Conservation (phyloP, 2,113 vertebrate species). For the Arothron firmamentum region DNA sequence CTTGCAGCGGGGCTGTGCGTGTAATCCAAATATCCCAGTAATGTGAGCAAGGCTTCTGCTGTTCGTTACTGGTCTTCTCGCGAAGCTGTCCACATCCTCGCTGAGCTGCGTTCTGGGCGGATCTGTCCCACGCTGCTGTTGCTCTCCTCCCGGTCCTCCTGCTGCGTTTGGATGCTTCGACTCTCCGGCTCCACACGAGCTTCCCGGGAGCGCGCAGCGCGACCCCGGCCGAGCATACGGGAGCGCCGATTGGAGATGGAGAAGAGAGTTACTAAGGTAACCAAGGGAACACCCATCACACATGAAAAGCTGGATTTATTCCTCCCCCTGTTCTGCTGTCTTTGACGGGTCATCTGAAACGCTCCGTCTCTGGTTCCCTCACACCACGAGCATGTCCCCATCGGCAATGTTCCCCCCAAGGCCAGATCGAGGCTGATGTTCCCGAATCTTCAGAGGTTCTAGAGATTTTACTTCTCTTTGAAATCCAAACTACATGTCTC, state of each 20-base stretch:
- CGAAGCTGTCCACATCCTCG: constrained; percentile 55
- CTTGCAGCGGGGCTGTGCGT: constrained; percentile 42
- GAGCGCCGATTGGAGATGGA: constrained; percentile 69
- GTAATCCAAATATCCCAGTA: constrained; percentile 66
- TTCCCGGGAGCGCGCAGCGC: constrained; percentile 73
- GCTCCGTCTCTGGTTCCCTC: background rate
- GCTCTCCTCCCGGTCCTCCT: constrained; percentile 59
- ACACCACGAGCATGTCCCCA: background rate
- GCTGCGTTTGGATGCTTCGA: constrained; percentile 63
- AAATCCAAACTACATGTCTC: constrained; percentile 5
- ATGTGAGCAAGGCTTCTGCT: constrained; percentile 34
- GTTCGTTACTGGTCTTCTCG: constrained; percentile 50
- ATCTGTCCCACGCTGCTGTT: constrained; percentile 17
- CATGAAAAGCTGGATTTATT: constrained; percentile 43
- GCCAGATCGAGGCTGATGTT: background rate
- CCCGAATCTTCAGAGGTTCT: background rate
- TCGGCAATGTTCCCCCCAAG: background rate
- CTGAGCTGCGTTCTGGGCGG: constrained; percentile 43
- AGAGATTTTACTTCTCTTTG: background rate
- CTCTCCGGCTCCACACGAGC: constrained; percentile 64
- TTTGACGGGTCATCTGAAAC: constrained; percentile 39
- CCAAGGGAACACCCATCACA: constrained; percentile 71
- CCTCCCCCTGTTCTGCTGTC: constrained; percentile 28
- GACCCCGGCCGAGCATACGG: constrained; percentile 53
- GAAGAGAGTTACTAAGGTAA: constrained; percentile 79